Evolutionary conservation across 2,888 invertebrate genomes (phyloP).

Genomic region (Andrena minutula): DNA sequence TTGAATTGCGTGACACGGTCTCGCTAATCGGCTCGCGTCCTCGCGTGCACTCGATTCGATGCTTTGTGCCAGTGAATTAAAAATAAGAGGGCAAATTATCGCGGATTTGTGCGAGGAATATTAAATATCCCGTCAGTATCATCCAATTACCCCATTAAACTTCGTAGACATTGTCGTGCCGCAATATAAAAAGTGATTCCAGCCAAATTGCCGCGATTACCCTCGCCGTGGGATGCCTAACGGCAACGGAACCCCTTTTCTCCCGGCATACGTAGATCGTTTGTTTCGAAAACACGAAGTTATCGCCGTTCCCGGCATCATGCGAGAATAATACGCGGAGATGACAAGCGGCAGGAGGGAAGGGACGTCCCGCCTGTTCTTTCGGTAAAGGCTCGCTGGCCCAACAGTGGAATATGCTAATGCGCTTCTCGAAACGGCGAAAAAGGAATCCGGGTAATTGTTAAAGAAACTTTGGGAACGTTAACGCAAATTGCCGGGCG

Average conservation of each 20-base stretch:
- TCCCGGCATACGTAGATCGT: background rate
- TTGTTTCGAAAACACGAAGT: constrained; percentile 38
- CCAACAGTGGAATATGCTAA: constrained; percentile 36
- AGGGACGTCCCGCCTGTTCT: background rate
- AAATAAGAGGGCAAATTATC: constrained; percentile 52
- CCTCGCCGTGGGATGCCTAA: constrained; percentile 29
- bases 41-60: constrained; percentile 59
- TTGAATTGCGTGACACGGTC: constrained; percentile 67
- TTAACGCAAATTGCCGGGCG: background rate
- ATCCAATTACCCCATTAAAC: constrained; percentile 19
- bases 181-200: constrained; percentile 28
- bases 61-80: constrained; percentile 49
- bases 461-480: background rate
- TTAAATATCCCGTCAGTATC: constrained; percentile 48
- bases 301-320: constrained; percentile 15
- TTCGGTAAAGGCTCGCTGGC: background rate
- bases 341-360: background rate
- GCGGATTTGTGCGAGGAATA: constrained; percentile 53
- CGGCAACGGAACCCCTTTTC: constrained; percentile 2
- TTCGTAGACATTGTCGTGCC: constrained; percentile 12
- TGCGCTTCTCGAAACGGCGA: constrained; percentile 7
- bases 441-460: background rate
- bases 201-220: constrained; percentile 48
- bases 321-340: constrained; percentile 27
- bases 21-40: constrained; percentile 53